phyloP scores from a whole-genome alignment of 2,888 invertebrate species.

The Troides helena region DNA sequence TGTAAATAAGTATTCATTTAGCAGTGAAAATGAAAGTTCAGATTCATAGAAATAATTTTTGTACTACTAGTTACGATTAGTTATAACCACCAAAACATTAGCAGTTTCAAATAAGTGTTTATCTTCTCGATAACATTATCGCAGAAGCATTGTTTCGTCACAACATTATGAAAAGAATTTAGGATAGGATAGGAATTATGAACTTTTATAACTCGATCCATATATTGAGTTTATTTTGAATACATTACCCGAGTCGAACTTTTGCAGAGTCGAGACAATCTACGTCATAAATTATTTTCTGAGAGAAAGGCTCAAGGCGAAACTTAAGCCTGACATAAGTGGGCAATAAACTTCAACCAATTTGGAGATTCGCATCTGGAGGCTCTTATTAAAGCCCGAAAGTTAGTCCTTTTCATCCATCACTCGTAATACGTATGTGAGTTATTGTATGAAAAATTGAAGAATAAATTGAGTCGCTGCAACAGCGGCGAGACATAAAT shows the following conservation, averaged over 20 bases:
- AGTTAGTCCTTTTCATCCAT: conserved; percentile 81
- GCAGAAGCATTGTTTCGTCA: not conserved
- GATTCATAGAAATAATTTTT: too few species aligned
- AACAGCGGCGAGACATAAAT: conserved; percentile 80
- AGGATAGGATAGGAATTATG: not conserved
- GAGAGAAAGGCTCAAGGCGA: conserved; percentile 75
- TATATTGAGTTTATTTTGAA: conserved; percentile 41
- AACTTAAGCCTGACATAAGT: conserved; percentile 81
- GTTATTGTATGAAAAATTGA: conserved; percentile 81
- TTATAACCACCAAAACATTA: not conserved
- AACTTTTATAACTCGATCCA: conserved; percentile 28
- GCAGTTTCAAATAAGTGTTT: not conserved
- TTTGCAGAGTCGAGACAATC: conserved; percentile 71
- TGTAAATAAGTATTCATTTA: too few species aligned
- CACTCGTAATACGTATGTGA: conserved; percentile 81
- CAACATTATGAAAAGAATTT: conserved; percentile 21
- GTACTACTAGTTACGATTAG: too few species aligned
- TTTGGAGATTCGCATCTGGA: conserved; percentile 81
- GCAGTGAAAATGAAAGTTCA: too few species aligned
- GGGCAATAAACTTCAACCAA: conserved; percentile 81
- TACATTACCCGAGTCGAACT: conserved; percentile 57
- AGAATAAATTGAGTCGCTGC: conserved; percentile 81
- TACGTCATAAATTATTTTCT: conserved; percentile 78
- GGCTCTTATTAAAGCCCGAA: conserved; percentile 81
- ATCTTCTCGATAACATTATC: not conserved